Conservation (phyloP, 2,888 invertebrate species). For the Blomia tropicalis region DNA sequence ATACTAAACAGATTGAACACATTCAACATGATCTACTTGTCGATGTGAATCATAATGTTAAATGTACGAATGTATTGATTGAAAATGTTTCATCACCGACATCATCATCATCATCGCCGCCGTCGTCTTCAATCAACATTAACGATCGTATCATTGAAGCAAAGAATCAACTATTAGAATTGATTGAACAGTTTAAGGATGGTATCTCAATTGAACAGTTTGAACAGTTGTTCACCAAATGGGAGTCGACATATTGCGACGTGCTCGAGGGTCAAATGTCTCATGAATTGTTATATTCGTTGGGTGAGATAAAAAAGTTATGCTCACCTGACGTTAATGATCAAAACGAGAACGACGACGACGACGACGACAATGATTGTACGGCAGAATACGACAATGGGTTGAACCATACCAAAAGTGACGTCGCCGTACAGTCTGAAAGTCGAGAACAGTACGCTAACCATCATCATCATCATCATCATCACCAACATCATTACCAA, state of each 20-base stretch:
- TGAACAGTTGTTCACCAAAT: constrained; percentile 10
- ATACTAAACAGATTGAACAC: not conserved
- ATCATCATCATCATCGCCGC: not conserved
- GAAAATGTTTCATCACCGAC: not conserved
- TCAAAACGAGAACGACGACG: constrained; percentile 19
- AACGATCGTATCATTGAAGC: not conserved
- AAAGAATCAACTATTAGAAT: constrained; percentile 11
- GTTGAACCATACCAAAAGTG: too few relatives aligned
- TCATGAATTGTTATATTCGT: constrained; percentile 16
- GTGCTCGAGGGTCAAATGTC: constrained; percentile 18
- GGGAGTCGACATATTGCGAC: constrained; percentile 14
- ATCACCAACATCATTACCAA: too few relatives aligned
- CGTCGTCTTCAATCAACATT: not conserved
- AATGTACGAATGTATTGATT: not conserved
- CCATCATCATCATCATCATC: too few relatives aligned
- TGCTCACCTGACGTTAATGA: constrained; percentile 17
- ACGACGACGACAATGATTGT: not conserved
- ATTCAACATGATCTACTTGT: not conserved
- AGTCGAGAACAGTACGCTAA: too few relatives aligned
- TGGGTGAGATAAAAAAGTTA: constrained; percentile 12
- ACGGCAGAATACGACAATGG: not conserved
- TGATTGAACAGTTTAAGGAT: constrained; percentile 16
- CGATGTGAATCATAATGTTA: not conserved
- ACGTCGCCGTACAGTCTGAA: too few relatives aligned
- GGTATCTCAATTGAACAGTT: constrained; percentile 17